Base-by-base conservation (phyloP, 2,888 invertebrate species). In the Patella ulyssiponensis region DNA sequence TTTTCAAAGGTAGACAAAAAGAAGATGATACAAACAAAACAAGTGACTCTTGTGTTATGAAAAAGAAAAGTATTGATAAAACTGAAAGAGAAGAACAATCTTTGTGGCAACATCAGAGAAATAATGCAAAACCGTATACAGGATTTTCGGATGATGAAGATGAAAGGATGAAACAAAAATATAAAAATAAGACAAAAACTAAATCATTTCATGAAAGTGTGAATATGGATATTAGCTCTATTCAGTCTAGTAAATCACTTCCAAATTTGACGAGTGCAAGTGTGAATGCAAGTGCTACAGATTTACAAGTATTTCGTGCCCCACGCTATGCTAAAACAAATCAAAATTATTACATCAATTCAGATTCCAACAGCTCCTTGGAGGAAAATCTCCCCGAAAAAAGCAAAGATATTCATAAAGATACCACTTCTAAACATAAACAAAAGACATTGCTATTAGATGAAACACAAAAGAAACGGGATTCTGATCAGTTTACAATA, bases 141-240 rank as follows among this genome's bases (percentile, higher is more conserved):
- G 64, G 64, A 64, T 64, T 64, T 23, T 64, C 64, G 3, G 64
- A 64, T 64, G 64, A 64, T 64, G 64, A 64, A 20, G 64, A 64
- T 64, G 12, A 64, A 3, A 64, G 20, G 0, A 23, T 12, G 11
- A n/a, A 12, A 20, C 20, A 20, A 23, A 64, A 11, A 23, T 20
- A 12, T 23, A 64, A 14, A 64, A 23, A 20, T 64, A 64, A 64
- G 14, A 23, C 23, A 20, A 44, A 44, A 44, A 44, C 7, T 9
- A 44, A 44, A 44, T 44, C 44, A 44, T 44, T 44, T 7, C 7
- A 44, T 44, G 44, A 44, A 44, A 9, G 44, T 44, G 1, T 44
- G 44, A 44, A 7, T 44, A 44, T 44, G 44, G 44, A 44, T 1
- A 44, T 44, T 44, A 1, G 44, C 7, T 64, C 23, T 23, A 23